Conservation (phyloP, 2,888 invertebrate species). For the Agrotis ipsilon region DNA sequence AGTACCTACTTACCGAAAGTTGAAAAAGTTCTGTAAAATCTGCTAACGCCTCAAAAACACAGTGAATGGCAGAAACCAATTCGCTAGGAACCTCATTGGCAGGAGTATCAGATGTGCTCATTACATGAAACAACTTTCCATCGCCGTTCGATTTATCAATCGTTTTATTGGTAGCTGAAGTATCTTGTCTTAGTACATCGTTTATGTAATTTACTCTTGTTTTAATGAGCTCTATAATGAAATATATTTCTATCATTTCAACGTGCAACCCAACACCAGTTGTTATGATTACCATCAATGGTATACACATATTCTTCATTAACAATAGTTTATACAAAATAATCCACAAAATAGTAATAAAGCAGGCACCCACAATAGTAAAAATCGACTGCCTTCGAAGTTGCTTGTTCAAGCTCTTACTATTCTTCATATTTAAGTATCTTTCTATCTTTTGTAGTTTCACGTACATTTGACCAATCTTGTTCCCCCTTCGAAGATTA, state of each 20-base stretch:
- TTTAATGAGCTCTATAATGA: slow-evolving; percentile 69
- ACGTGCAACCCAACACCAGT: slow-evolving; percentile 64
- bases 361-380: slow-evolving; percentile 26
- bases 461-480: slow-evolving; percentile 75
- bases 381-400: slow-evolving; percentile 50
- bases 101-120: slow-evolving; percentile 5
- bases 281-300: slow-evolving; percentile 58
- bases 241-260: slow-evolving; percentile 69
- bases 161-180: slow-evolving; percentile 14
- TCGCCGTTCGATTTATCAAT: slow-evolving; percentile 3
- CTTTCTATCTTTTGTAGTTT: slow-evolving; percentile 81
- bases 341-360: slow-evolving; percentile 52
- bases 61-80: slow-evolving; percentile 67
- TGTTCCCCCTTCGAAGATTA: slow-evolving; percentile 58
- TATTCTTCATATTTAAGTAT: slow-evolving; percentile 67
- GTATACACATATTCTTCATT: slow-evolving; percentile 64
- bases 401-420: slow-evolving; percentile 65
- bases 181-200: slow-evolving; percentile 58
- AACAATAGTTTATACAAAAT: slow-evolving; percentile 64
- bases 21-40: slow-evolving; percentile 74
- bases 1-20: slow-evolving; percentile 77
- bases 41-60: slow-evolving; percentile 71
- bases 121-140: slow-evolving; percentile 29
- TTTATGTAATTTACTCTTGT: slow-evolving; percentile 73
- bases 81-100: slow-evolving; percentile 48